Evolutionary conservation across 1,140 invertebrate species (phyloP), one percentile per base, ranked within the genome.

Genomic region (Cydia pomonella): DNA sequence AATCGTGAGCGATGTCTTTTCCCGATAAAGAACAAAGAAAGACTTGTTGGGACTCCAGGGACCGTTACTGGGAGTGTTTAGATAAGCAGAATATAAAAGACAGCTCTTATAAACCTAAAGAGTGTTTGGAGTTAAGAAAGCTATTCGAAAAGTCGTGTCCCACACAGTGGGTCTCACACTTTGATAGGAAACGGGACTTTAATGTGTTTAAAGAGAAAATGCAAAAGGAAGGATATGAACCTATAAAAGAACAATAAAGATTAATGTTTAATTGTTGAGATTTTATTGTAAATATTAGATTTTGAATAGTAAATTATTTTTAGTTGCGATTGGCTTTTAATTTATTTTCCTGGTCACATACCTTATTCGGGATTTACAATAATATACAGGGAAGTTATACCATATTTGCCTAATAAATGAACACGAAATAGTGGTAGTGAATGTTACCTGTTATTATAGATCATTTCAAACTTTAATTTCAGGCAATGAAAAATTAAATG

Each of bases 121-220:
- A 94, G 73, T 99, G 98, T 92, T 86, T 92, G 77, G 93, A 96
- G 85, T 91, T 97, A 79, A 95, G 97, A 75, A 95, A 96, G 93
- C 73, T 95, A 23, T 99, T 97, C 93, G 97, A 98, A 94, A 94
- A 95, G 72, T 95, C 94, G 18, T 99, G 98, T 89, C 96, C 97
- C n/a, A 88, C 94, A 16, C 95, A 97, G 90, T 99, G 98, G 98
- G 97, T 98, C 12, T 98, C 97, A 93, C 97, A 99, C 93, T 99
- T 99, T 93, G 97, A 98, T 93, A 95, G 97, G 84, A 98, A 97
- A 91, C 90, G 97, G 88, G 96, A 96, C 80, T 98, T 98, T 92
- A 93, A 97, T 82, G 95, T 97, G 86, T 99, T 97, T 90, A 98
- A 98, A 93, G 95, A 97, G 81, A 96, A 96, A 94, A 96, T 98